Percentiles rank a stretch among this genome's conserved stretches.
Conservation (phyloP, 2,797 vertebrate species). For the Argyrosomus regius region DNA sequence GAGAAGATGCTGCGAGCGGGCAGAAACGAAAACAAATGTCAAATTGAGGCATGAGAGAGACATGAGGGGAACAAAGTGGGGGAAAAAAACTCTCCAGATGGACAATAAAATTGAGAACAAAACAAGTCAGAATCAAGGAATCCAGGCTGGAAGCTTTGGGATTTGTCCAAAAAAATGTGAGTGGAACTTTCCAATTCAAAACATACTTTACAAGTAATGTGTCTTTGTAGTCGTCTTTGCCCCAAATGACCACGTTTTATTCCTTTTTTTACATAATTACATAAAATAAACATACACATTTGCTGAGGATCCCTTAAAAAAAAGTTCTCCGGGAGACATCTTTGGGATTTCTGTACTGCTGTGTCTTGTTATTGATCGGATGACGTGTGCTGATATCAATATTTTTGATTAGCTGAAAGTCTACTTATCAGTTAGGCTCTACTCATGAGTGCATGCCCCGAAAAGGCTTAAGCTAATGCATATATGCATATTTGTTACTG, state of each 20-base stretch:
- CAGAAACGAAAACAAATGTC: not conserved
- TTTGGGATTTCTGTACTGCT: not conserved
- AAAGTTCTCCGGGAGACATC: too few relatives aligned
- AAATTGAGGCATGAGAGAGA: not conserved
- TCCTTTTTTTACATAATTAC: not conserved
- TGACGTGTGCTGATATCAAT: not conserved
- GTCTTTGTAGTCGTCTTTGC: not conserved
- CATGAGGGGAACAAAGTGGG: not conserved
- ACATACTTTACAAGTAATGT: not conserved
- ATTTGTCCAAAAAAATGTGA: constrained; percentile 8
- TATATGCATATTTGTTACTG: not conserved
- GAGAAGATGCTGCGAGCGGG: not conserved
- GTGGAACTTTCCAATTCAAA: constrained; percentile 18
- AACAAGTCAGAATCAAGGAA: constrained; percentile 6
- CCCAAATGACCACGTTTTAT: not conserved
- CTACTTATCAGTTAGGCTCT: not conserved
- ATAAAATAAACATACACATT: not conserved
- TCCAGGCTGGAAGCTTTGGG: not conserved
- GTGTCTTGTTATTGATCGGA: not conserved
- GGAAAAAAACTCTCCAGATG: not conserved
- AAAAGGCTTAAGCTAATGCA: not conserved
- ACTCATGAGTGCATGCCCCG: not conserved
- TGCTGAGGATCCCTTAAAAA: not conserved
- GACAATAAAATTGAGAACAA: constrained; percentile 3
- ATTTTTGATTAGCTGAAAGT: not conserved